Conservation (phyloP, 2,113 vertebrate species). For the Myotis brandtii region DNA sequence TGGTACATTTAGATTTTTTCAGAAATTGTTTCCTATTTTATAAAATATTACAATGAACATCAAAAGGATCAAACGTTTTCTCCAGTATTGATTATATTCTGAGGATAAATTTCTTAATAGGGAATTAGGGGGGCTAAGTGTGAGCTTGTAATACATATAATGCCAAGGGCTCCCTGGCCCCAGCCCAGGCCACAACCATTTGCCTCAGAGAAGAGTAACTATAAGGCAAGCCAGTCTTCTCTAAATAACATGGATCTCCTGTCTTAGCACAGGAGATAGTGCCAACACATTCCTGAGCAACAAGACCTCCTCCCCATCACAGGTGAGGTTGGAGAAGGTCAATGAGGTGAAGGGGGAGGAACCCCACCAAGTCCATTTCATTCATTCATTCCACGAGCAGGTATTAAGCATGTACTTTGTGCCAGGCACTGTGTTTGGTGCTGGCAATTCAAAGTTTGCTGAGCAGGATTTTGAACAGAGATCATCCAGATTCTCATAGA, state of each 20-base stretch:
- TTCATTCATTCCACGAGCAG: neutral
- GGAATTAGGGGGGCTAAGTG: neutral
- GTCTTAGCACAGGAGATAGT: neutral
- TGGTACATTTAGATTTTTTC: neutral
- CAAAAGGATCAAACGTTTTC: slow-evolving; percentile 1
- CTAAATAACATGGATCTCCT: neutral
- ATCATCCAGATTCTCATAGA: neutral
- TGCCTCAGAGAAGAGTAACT: neutral
- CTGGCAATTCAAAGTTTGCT: neutral
- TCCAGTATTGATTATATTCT: neutral
- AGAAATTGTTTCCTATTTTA: slow-evolving; percentile 6
- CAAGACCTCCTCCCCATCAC: neutral
- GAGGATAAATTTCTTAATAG: neutral
- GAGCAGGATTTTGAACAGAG: neutral
- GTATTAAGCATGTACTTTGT: neutral
- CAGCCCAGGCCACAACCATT: neutral
- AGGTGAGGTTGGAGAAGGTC: neutral
- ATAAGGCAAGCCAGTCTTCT: neutral
- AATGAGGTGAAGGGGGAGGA: neutral
- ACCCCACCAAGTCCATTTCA: neutral
- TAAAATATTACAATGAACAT: neutral
- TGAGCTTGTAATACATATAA: neutral
- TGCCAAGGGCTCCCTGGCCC: neutral
- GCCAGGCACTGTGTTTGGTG: neutral
- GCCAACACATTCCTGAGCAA: neutral